phyloP scores from a whole-genome alignment of 30 jellyfish, hydroid and myxozoan species.

The Nemopilema nomurai region DNA sequence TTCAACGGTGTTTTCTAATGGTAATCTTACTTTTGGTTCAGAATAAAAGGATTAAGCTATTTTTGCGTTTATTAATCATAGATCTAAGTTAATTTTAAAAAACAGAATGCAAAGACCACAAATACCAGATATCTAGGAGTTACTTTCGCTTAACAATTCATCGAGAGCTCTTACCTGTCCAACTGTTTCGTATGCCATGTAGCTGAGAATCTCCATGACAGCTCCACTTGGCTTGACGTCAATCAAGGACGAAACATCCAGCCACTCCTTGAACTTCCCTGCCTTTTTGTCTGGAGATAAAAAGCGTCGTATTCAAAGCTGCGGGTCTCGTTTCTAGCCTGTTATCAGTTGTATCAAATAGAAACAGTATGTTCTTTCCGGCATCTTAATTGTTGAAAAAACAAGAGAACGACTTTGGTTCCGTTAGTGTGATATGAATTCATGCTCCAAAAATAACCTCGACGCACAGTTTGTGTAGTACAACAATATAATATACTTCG shows the following conservation, averaged over 20 bases:
- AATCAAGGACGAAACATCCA: slow-evolving; percentile 83
- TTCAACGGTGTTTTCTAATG: background rate
- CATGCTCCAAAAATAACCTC: too few species aligned
- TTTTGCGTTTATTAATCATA: background rate
- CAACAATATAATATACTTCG: too few species aligned
- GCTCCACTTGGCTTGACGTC: slow-evolving; percentile 99
- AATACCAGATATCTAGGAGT: background rate
- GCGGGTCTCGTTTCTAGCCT: too few species aligned
- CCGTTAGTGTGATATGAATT: too few species aligned
- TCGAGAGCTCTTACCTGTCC: slow-evolving; percentile 65
- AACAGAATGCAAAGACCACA: background rate
- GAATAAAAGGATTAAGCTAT: background rate
- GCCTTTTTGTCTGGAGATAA: slow-evolving; percentile 87
- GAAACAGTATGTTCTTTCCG: too few species aligned
- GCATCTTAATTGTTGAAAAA: too few species aligned
- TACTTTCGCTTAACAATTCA: background rate
- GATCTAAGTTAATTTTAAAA: background rate
- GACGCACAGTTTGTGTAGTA: too few species aligned
- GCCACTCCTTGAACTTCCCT: slow-evolving; percentile 97
- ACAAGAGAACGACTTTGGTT: too few species aligned
- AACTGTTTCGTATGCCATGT: slow-evolving; percentile 96
- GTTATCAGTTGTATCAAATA: too few species aligned
- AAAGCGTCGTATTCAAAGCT: background rate
- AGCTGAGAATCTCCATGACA: slow-evolving; percentile 96
- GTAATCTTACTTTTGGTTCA: background rate